Evolutionary conservation across 2,113 vertebrate genomes (phyloP).

Genomic region (Rhodinocichla rosea): DNA sequence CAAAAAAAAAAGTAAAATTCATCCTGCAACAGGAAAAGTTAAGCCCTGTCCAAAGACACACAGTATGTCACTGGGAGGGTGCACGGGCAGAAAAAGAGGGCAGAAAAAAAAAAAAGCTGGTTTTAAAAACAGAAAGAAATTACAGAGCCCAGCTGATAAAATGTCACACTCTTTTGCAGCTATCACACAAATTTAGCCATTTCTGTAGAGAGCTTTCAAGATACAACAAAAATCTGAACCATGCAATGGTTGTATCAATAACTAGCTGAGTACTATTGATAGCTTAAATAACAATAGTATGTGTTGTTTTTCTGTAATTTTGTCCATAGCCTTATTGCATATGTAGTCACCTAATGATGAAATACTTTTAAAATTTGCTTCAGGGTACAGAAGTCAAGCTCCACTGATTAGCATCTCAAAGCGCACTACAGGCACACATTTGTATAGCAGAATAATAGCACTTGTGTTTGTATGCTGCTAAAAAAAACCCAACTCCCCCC

Average conservation of each 20-base stretch:
- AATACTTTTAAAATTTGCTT: slow-evolving; percentile 58
- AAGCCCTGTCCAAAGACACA: neutral
- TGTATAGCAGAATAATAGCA: slow-evolving; percentile 58
- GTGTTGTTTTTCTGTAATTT: slow-evolving; percentile 19
- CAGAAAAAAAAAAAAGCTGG: neutral
- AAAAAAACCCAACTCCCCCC: neutral
- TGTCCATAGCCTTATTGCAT: slow-evolving; percentile 20
- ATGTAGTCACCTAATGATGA: slow-evolving; percentile 42
- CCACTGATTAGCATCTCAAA: slow-evolving; percentile 70
- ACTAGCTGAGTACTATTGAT: neutral
- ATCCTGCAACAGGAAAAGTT: slow-evolving; percentile 30
- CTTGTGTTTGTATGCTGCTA: neutral
- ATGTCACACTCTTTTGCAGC: neutral
- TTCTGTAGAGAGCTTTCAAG: neutral
- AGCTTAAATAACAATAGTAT: slow-evolving; percentile 29
- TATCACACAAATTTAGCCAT: neutral
- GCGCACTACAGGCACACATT: slow-evolving; percentile 40
- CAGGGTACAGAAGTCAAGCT: slow-evolving; percentile 73
- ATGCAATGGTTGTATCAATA: neutral
- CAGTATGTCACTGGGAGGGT: neutral
- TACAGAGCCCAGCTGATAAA: neutral
- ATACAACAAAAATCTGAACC: slow-evolving; percentile 10
- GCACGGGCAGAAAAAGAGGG: neutral
- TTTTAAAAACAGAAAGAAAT: neutral
- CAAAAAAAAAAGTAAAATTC: neutral